Evolutionary conservation across 2,113 vertebrate species (phyloP), one percentile per base, ranked within the genome.

Genomic region (Seriola aureovittata): DNA sequence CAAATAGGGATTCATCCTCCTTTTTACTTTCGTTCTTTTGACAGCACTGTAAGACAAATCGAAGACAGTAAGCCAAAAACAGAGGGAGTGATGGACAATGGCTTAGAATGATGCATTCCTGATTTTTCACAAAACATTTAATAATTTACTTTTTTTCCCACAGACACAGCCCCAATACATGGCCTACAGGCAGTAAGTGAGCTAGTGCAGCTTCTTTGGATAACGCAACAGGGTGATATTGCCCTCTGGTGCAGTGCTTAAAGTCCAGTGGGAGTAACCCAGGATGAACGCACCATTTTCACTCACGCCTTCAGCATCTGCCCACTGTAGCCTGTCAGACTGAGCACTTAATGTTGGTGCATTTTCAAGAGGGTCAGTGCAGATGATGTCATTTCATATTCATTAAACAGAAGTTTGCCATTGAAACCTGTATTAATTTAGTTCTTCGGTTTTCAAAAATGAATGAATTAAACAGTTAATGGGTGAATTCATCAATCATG

Each of bases 141-240:
- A 85, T 86, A 81, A 91, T 89, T 87, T 69, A 86, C 40, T 78
- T 67, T 59, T 25, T 70, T 63, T 62, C 29, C 58, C 40, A 52
- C 63, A 72, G 71, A 75, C 84, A 44, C 84, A 44, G 17, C 36
- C 34, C 52, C 25, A 50, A 60, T 67, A 48, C 67, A 40, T 76
- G 62, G 34, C 71, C 80, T 65, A 17, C 48, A 71, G 73, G 83
- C 88, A 54, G 69, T 67, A 40, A 54, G 75, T 68, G 57, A 71
- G 65, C 77, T 76, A 52, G 67, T 81, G 72, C 75, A 75, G 85
- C 59, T 83, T 36, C 79, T 80, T 77, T 73, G 32, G 34, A 77
- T 89, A 88, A 89, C 68, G 86, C 73, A 90, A 85, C 60, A 58
- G 23, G 23, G 75, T 66, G 82, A 76, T 87, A 84, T 64, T 48